These are phyloP conservation scores for Sylvilagus bachmani DNA, from an alignment of 2,113 vertebrate species.

Conservation along the genomic window DNA sequence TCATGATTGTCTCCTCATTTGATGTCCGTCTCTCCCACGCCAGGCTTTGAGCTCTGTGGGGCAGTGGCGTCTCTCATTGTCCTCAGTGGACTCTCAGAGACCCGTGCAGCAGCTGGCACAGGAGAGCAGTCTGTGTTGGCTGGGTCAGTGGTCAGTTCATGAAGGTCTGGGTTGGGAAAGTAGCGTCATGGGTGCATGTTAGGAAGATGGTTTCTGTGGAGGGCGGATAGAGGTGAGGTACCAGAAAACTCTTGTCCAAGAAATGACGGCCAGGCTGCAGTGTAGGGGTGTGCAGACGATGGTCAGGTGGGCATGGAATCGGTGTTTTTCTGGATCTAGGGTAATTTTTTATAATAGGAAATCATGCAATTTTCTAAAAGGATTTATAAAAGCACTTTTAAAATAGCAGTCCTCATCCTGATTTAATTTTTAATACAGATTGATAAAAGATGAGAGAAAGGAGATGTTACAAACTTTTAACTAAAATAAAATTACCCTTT, in stretches of 20 bases:
- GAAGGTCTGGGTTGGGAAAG: not conserved
- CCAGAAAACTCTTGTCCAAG: not conserved
- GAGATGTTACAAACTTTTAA: not conserved
- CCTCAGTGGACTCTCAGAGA: not conserved
- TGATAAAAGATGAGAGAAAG: not conserved
- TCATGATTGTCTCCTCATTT: not conserved
- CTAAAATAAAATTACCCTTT: not conserved
- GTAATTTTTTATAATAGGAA: conserved; percentile 1
- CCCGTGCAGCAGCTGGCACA: not conserved
- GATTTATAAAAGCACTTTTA: not conserved
- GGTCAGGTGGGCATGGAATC: not conserved
- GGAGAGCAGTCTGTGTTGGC: not conserved
- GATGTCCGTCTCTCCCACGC: not conserved
- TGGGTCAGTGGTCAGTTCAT: not conserved
- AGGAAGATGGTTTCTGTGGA: not conserved
- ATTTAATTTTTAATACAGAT: conserved; percentile 39
- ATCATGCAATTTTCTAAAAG: not conserved
- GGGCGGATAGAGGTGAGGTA: not conserved
- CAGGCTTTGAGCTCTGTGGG: not conserved
- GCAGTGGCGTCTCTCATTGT: not conserved
- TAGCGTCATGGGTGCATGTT: not conserved
- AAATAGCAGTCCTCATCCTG: not conserved
- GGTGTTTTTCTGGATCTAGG: not conserved
- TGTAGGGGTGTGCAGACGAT: not conserved
- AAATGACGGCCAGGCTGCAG: not conserved